A percentile compares a stretch with the other conserved stretches of the same genome.
Evolutionary conservation across 2,797 vertebrate genomes (phyloP).

Genomic region (Pangasius macronema): DNA sequence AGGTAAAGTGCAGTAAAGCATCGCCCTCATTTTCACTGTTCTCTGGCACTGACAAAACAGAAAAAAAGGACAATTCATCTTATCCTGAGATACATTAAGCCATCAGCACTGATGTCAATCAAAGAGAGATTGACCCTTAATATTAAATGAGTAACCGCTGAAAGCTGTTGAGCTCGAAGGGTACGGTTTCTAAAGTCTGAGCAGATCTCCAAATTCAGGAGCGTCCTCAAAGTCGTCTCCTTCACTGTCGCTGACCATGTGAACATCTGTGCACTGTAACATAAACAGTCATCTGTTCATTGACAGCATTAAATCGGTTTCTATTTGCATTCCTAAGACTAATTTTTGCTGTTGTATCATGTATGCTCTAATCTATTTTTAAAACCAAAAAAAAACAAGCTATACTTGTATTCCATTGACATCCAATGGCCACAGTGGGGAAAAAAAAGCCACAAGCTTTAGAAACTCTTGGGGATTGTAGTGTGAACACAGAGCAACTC

Average conservation of each 20-base stretch:
- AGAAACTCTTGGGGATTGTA: conserved; percentile 13
- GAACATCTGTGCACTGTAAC: conserved; percentile 90
- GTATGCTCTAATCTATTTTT: not conserved
- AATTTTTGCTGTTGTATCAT: not conserved
- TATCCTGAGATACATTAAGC: not conserved
- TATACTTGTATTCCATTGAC: not conserved
- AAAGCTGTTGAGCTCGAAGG: too few species aligned
- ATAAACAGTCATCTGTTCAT: conserved; percentile 13
- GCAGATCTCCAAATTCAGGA: conserved; percentile 97
- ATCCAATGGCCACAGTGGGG: not conserved
- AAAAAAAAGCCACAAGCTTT: not conserved
- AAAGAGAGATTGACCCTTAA: too few species aligned
- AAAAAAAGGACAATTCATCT: not conserved
- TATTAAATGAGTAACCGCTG: too few species aligned
- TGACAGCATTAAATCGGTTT: not conserved
- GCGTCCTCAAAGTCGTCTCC: conserved; percentile 98
- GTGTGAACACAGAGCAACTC: conserved; percentile 23
- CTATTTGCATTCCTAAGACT: not conserved
- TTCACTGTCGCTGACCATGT: conserved; percentile 99
- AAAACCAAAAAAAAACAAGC: not conserved
- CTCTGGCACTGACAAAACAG: conserved; percentile 87
- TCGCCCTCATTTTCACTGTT: conserved; percentile 98
- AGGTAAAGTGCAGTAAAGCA: conserved; percentile 99
- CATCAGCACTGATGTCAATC: not conserved
- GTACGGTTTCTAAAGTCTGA: too few species aligned